Evolutionary conservation across 2,888 invertebrate species (phyloP), one percentile per base, ranked within the genome.

Genomic region (Asteroscopus sphinx): DNA sequence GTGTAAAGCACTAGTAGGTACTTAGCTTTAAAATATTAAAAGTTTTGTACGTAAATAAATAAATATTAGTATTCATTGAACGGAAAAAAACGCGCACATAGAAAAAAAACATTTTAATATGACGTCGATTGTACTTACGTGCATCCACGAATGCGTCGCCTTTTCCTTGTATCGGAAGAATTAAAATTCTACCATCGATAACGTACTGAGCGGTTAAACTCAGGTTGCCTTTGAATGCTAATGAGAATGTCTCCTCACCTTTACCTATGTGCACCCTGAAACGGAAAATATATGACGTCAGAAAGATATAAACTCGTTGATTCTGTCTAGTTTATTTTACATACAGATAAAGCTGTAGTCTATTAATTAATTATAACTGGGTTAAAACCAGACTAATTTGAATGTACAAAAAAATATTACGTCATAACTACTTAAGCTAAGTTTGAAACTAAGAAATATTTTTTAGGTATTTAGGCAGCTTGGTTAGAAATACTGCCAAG

Each of bases 161-260:
- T 1, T 91, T 80, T 28, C 95, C 95, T 68, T 86, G 68, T 37
- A 95, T 94, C 0, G 95, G 95, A n/a, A 95, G 80, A 51, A 95
- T 91, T 0, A 95, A 82, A 36, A 95, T 91, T 68, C 87, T 86
- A 0, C 95, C 95, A 45, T 93, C 92, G 0, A 93, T 85, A 5
- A 83, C 87, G 76, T 95, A 95, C 32, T 93, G 83, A 2, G 94
- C 93, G 0, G 79, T 87, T 58, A 95, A 80, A 41, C 82, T 89
- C 39, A 95, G 60, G 72, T 92, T 86, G 9, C 83, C 82, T 59
- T 89, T 88, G 71, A 92, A 85, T 16, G 76, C 75, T 13, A 94
- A 58, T 2, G 75, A 73, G 62, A 93, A 90, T 3, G 63, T 72
- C 40, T 90, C 88, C 8, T 88, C 86, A 0, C 62, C 49, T 40